These are phyloP conservation scores for Danio aesculapii DNA, from an alignment of 2,797 vertebrate genomes.

Conservation along the genomic window DNA sequence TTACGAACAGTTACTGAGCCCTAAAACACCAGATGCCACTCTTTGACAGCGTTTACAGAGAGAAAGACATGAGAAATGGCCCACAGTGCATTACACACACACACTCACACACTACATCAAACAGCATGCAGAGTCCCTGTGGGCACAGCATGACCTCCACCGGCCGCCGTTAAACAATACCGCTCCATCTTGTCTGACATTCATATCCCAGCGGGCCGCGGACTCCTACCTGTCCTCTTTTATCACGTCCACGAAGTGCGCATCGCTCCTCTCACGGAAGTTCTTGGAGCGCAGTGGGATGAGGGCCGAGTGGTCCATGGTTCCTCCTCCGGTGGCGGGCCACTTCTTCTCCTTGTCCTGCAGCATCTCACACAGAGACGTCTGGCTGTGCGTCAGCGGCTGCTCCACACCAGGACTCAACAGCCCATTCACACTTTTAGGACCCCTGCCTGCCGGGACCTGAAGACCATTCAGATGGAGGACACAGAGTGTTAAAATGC, in stretches of 20 bases:
- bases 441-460: conserved; percentile 70
- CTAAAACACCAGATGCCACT: background rate
- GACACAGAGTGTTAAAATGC: conserved; percentile 64
- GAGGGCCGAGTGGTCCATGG: conserved; percentile 92
- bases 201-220: conserved; percentile 11
- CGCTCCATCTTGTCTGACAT: conserved; percentile 31
- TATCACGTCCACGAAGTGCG: conserved; percentile 96
- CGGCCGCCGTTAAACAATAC: background rate
- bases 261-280: conserved; percentile 92
- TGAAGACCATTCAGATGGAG: conserved; percentile 7
- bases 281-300: conserved; percentile 93
- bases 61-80: background rate
- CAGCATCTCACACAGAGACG: conserved; percentile 91
- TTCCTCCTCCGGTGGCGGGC: background rate
- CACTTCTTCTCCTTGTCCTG: conserved; percentile 91
- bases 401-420: conserved; percentile 87
- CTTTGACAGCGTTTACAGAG: background rate
- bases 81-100: conserved; percentile 1
- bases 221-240: conserved; percentile 92
- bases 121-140: conserved; percentile 13
- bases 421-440: conserved; percentile 89
- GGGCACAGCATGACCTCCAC: conserved; percentile 23
- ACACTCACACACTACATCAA: conserved; percentile 16
- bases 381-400: conserved; percentile 90
- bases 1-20: background rate